Evolutionary conservation across 2,888 invertebrate species (phyloP), one percentile per base, ranked within the genome.

Genomic region (Falcaria lacertinaria): DNA sequence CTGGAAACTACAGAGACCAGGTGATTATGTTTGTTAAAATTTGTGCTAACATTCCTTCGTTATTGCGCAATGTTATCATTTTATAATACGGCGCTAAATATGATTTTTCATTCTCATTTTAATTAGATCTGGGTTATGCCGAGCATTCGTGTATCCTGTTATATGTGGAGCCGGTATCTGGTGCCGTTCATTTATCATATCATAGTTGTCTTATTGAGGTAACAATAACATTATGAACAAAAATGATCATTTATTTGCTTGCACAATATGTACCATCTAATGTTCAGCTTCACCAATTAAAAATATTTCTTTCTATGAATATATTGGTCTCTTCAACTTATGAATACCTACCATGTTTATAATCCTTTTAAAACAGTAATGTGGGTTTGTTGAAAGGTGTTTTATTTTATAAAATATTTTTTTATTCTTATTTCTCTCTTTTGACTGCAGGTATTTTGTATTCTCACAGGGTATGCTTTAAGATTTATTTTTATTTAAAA

Each of bases 1-100:
- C 52, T 79, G 49, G 64, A 74, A 45, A 64, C 74, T 42, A 59
- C 77, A 54, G 73, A 76, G 69, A 69, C 83, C 81, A 82, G 85
- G 87, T 88, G 69, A 39, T 15, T 37, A 17, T 17, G 6, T 14
- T 14, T 22, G 22, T 36, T 13, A 1, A 15, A 14, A 13, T 8
- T 22, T 15, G 11, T 25, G 2, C 1, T 14, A 3, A 7, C 15
- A 11, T 28, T 7, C 11, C 11, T 11, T 11, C 2, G 7, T 11
- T 28, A 28, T 78, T 81, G 79, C 76, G 76, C 75, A 80, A 74
- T 78, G 73, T 57, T 52, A 64, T 58, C 42, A 39, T 48, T 45
- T 50, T 59, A 43, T 48, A n/a, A n/a, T 43, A 17, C 47, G 11
- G 8, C 11, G 28, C 28, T 2, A 28, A 28, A 28, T n/a, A n/a